These are phyloP conservation scores for Macheiramphus alcinus DNA, from an alignment of 2,113 vertebrate species.

Conservation along the genomic window DNA sequence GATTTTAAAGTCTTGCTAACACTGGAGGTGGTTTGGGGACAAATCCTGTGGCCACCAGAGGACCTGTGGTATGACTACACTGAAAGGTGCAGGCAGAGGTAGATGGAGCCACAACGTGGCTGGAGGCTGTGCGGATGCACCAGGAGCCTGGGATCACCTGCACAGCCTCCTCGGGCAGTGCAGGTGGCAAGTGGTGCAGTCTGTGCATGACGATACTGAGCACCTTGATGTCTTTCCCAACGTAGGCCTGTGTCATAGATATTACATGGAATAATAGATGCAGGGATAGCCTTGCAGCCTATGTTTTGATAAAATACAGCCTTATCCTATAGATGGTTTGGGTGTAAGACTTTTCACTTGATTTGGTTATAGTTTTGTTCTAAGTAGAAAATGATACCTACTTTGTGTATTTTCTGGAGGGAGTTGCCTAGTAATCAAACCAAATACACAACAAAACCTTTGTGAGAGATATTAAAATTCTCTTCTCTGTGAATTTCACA, in stretches of 20 bases:
- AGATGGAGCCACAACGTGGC: rapidly evolving
- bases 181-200: background rate
- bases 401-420: background rate
- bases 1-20: background rate
- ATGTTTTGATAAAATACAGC: background rate
- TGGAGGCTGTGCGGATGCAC: background rate
- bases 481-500: background rate
- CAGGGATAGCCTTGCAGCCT: background rate
- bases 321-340: background rate
- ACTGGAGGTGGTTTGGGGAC: background rate
- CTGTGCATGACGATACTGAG: rapidly evolving
- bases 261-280: background rate
- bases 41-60: background rate
- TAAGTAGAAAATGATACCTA: background rate
- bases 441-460: background rate
- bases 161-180: background rate
- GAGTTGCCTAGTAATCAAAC: background rate
- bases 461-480: background rate
- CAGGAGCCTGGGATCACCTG: background rate
- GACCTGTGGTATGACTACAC: background rate
- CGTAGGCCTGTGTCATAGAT: background rate
- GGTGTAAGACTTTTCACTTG: background rate
- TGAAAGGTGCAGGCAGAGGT: background rate
- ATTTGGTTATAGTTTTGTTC: background rate
- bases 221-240: background rate